Conservation (phyloP, 2,113 vertebrate genomes). For the Enhydra lutris region DNA sequence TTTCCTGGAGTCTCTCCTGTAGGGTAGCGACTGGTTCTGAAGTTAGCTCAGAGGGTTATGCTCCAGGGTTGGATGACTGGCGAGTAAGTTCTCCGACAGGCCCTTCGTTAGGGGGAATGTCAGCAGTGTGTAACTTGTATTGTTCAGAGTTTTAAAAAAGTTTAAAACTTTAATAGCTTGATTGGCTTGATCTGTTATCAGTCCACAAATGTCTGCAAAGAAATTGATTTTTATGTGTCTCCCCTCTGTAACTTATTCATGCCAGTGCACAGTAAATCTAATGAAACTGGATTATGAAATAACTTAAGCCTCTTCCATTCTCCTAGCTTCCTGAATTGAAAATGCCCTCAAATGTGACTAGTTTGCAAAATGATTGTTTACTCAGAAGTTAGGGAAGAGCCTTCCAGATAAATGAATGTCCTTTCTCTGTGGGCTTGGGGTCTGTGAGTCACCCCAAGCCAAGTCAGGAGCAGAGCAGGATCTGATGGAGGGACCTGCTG, state of each 20-base stretch:
- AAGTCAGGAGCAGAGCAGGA: not conserved
- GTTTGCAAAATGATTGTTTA: conserved; percentile 56
- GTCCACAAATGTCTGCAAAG: conserved; percentile 41
- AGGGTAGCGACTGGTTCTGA: not conserved
- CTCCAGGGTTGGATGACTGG: not conserved
- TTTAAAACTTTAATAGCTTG: conserved; percentile 45
- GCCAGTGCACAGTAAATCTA: conserved; percentile 48
- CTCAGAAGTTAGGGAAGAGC: not conserved
- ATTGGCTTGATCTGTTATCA: conserved; percentile 56
- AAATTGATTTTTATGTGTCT: conserved; percentile 57
- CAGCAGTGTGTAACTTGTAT: not conserved
- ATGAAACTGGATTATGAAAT: conserved; percentile 67
- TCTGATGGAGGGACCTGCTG: not conserved
- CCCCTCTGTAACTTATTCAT: conserved; percentile 39
- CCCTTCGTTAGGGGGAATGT: not conserved
- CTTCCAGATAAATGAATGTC: not conserved
- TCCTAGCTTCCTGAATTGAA: conserved; percentile 47
- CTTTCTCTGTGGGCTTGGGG: not conserved
- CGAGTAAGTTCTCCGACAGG: not conserved
- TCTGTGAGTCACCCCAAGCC: not conserved
- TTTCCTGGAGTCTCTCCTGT: not conserved
- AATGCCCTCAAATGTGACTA: conserved; percentile 40
- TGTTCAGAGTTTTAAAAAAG: conserved; percentile 16
- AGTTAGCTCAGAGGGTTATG: not conserved
- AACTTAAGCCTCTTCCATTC: conserved; percentile 51